A percentile compares a stretch with the other conserved stretches of the same genome.
Evolutionary conservation across 2,113 vertebrate species (phyloP).

Genomic region (Murina feae): DNA sequence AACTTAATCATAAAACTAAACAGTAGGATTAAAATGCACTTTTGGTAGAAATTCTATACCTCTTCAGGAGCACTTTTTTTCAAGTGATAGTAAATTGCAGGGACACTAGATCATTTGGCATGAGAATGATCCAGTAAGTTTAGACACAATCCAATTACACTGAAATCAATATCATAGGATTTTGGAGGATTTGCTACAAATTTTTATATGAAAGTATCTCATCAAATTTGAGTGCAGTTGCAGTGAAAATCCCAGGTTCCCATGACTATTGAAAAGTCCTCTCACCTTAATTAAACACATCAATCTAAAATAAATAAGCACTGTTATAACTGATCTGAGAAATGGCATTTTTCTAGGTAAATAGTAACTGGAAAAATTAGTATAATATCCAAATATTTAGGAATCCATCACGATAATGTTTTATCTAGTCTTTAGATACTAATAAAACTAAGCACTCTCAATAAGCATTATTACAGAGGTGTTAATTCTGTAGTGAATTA

Average conservation of each 20-base stretch:
- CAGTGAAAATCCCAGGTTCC: background rate
- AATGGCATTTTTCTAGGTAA: background rate
- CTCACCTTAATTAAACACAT: background rate
- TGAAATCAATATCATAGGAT: background rate
- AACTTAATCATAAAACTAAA: background rate
- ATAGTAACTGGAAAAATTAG: background rate
- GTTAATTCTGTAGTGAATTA: background rate
- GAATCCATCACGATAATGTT: background rate
- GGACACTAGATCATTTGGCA: background rate
- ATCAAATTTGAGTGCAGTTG: background rate
- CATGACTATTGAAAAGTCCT: background rate
- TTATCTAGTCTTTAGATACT: background rate
- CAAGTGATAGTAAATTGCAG: background rate
- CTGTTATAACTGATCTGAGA: background rate
- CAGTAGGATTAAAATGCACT: background rate
- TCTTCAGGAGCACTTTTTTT: background rate
- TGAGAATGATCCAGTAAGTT: slow-evolving; percentile 24
- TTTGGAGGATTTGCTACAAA: background rate
- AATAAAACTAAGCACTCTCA: background rate
- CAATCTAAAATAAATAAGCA: background rate
- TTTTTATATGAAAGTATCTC: slow-evolving; percentile 7
- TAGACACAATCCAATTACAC: background rate
- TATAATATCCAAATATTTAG: background rate
- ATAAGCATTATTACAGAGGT: background rate
- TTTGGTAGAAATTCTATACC: background rate